Conservation (phyloP, 2,888 invertebrate genomes). For the Marasmarcha lunaedactyla region DNA sequence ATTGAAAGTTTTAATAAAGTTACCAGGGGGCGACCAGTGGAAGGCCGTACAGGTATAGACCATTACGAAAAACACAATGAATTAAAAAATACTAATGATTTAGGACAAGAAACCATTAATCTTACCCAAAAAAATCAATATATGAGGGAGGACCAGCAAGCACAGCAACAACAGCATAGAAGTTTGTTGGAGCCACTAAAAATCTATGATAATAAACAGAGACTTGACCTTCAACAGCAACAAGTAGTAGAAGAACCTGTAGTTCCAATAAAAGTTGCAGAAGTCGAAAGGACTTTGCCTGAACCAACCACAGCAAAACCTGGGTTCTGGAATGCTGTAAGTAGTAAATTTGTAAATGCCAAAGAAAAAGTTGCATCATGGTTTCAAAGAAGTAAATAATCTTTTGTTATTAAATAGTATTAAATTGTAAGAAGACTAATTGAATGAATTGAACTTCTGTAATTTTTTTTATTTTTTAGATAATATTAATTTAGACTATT, state of each 20-base stretch:
- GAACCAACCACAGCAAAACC: conserved; percentile 32
- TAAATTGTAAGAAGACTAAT: not conserved
- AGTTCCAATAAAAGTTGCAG: too few relatives aligned
- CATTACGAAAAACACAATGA: too few relatives aligned
- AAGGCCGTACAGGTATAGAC: too few relatives aligned
- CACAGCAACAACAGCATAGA: not conserved
- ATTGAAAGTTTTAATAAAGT: too few relatives aligned
- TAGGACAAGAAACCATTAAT: too few relatives aligned
- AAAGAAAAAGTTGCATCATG: conserved; percentile 66
- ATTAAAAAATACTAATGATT: too few relatives aligned
- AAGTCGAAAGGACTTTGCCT: too few relatives aligned
- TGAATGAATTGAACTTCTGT: conserved; percentile 5
- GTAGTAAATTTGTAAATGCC: conserved; percentile 58
- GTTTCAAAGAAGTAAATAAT: conserved; percentile 31
- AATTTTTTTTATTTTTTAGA: too few relatives aligned
- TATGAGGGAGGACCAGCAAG: too few relatives aligned
- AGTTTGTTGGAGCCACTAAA: not conserved
- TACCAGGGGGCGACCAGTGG: too few relatives aligned
- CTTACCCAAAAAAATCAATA: too few relatives aligned
- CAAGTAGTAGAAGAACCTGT: conserved; percentile 15
- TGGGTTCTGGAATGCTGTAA: conserved; percentile 70
- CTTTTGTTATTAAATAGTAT: conserved; percentile 21
- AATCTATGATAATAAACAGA: conserved; percentile 6
- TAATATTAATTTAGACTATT: too few relatives aligned
- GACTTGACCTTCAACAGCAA: conserved; percentile 2